Evolutionary conservation across 2,888 invertebrate species (phyloP), one percentile per base, ranked within the genome.

Genomic region (Diploptera punctata): DNA sequence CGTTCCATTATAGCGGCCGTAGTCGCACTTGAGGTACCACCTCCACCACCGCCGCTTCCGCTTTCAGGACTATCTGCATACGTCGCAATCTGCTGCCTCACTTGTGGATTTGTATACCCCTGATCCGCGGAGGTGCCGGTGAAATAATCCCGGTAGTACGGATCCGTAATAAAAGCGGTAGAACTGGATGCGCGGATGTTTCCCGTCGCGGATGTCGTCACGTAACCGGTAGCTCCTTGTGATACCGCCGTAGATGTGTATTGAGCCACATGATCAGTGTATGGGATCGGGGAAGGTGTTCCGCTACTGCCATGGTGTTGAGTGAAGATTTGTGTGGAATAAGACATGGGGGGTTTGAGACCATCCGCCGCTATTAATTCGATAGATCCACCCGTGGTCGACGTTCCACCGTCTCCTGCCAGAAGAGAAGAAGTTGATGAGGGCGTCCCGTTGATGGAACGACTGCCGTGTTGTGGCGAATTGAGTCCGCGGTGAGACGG

Each of bases 141-240:
- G 82, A 92, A 93, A 82, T 93, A 93, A 83, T 93, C 93, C 83
- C 93, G 90, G 84, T 92, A 92, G 79, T 79, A 92, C 75, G 91
- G 91, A 80, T 92, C 92, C 77, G 89, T 44, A 57, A 82, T 82
- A 81, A 91, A 91, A 75, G 89, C 85, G 62, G 72, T 62, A 24
- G 72, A 68, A 21, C 73, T 62, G 81, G 84, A 84, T 74, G 85
- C 83, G 73, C 85, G 75, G 52, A 79, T 73, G 38, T 71, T 65
- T 80, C 79, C 85, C 84, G 80, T 81, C 60, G 83, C 80, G 61
- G 83, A 79, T 60, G 83, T 81, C 67, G 84, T 78, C 47, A 79
- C 81, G 73, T 83, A 83, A 18, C 82, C 80, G 67, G 77, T 76
- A n/a, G 76, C 78, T 21, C 73, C 71, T 52, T 76, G 77, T 1